phyloP scores from a whole-genome alignment of 2,888 invertebrate genomes.

The Amphiduros pacificus region DNA sequence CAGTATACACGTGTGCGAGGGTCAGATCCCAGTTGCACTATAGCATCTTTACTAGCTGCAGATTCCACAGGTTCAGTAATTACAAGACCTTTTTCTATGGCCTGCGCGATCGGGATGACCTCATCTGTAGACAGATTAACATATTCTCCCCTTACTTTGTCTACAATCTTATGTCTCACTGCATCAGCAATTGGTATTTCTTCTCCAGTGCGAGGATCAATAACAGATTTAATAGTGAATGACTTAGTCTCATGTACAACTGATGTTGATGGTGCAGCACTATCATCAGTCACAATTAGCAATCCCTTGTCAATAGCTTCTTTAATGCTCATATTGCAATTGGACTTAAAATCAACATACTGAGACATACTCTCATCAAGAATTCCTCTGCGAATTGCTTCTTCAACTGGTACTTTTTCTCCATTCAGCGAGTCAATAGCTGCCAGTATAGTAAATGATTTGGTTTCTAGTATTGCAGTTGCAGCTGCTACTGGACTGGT shows the following conservation, averaged over 20 bases:
- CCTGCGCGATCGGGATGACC: constrained; percentile 79
- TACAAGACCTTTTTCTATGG: constrained; percentile 78
- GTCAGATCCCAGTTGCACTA: constrained; percentile 27
- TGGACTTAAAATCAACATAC: constrained; percentile 61
- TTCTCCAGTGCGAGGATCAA: constrained; percentile 78
- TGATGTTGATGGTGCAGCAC: constrained; percentile 3
- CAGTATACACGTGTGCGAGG: constrained; percentile 28
- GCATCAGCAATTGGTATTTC: constrained; percentile 75
- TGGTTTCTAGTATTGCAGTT: constrained; percentile 61
- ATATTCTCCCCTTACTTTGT: constrained; percentile 68
- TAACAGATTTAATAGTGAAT: constrained; percentile 60
- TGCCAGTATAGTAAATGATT: constrained; percentile 76
- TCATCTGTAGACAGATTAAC: constrained; percentile 78
- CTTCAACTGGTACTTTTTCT: constrained; percentile 73
- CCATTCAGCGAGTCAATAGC: constrained; percentile 83
- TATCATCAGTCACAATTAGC: constrained; percentile 60
- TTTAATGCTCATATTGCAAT: constrained; percentile 72
- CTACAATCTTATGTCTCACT: constrained; percentile 86
- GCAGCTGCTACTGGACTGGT: constrained; percentile 63
- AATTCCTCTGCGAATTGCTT: constrained; percentile 70
- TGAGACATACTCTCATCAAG: constrained; percentile 67
- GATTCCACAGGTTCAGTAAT: constrained; percentile 41
- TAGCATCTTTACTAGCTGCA: constrained; percentile 22
- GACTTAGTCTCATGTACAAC: constrained; percentile 29
- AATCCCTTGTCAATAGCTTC: constrained; percentile 81